Evolutionary conservation across 2,888 invertebrate species (phyloP), one percentile per base, ranked within the genome.

Genomic region (Anoncus sp.): DNA sequence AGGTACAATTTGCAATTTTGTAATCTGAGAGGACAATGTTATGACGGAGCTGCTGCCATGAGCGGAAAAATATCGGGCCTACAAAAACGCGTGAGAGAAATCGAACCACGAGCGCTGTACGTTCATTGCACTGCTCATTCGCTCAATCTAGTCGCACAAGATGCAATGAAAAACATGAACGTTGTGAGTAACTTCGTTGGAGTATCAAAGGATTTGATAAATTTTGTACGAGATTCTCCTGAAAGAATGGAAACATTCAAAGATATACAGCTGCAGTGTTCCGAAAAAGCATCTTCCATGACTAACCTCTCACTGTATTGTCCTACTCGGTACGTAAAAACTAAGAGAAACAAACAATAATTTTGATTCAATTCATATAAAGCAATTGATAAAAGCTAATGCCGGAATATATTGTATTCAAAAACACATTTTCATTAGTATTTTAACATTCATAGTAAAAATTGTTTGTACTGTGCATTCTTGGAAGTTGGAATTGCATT

Each of bases 111-210:
- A n/a, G 80, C 81, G 38, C 14, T 77, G 49, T 78, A 77, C 60
- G 72, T 82, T n/a, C 77, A 83, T 20, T 82, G 81, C 43, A 60
- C 76, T 74, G 81, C 74, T 65, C 78, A 82, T 70, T 66, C 70
- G 53, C 47, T 79, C 31, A 81, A 80, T 75, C 66, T 82, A 35
- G 76, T 77, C 20, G 20, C 77, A 38, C 69, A 78, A 66, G 76
- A 77, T 77, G 69, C 57, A 35, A 57, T 69, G 69, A 57, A 69
- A 51, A 35, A 69, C 20, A 43, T 69, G 14, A 38, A 3, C n/a
- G 14, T 53, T 35, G 57, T 69, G 38, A 69, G 38, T 20, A 69
- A 69, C 27, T 57, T 69, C 24, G 24, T 69, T 45, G 69, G 57
- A 55, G 35, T 69, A 35, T 20, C 57, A 20, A 69, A 43, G 24